phyloP scores from a whole-genome alignment of 2,888 invertebrate species.

The Trichogramma evanescens region DNA sequence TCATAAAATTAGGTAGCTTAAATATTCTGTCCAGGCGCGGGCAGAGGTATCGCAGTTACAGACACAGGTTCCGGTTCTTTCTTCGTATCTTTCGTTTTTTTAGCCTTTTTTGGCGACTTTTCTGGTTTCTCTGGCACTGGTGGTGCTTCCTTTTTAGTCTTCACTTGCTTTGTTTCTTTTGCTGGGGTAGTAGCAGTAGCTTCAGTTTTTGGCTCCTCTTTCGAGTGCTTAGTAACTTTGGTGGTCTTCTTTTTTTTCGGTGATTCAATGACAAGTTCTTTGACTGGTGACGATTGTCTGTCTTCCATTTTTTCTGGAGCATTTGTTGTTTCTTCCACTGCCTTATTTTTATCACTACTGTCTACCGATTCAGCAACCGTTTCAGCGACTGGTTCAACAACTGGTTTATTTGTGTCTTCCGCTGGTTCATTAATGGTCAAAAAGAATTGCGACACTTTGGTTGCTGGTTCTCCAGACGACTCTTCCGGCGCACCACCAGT shows the following conservation, averaged over 20 bases:
- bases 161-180: constrained; percentile 1
- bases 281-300: constrained; percentile 15
- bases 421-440: no score
- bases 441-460: background rate
- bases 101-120: constrained; percentile 33
- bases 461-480: constrained; percentile 1
- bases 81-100: constrained; percentile 36
- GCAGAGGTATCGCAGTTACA: constrained; percentile 40
- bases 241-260: constrained; percentile 3
- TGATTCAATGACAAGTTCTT: constrained; percentile 5
- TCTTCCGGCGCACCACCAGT: background rate
- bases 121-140: constrained; percentile 23
- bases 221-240: background rate
- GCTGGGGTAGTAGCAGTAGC: background rate
- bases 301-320: constrained; percentile 7
- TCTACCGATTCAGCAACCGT: background rate
- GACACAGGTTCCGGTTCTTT: constrained; percentile 35
- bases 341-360: background rate
- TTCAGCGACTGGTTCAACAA: no score
- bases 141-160: constrained; percentile 17
- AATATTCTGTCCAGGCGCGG: constrained; percentile 29
- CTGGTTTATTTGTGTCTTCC: no score
- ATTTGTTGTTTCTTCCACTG: background rate
- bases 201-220: background rate
- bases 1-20: background rate